Evolutionary conservation across 2,888 invertebrate genomes (phyloP), one percentile per base, ranked within the genome.

Genomic region (Thereva unica): DNA sequence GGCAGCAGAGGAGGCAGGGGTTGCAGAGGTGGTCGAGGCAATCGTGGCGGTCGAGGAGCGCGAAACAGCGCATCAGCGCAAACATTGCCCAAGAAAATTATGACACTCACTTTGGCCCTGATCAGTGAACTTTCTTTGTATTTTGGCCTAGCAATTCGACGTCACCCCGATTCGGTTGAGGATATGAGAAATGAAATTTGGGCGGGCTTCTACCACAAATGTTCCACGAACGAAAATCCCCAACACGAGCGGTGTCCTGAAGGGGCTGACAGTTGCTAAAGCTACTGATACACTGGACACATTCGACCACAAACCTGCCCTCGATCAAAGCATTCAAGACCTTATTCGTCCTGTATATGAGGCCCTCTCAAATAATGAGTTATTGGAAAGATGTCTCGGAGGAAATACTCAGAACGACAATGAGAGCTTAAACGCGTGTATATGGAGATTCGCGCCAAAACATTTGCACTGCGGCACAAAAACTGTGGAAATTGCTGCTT

Each of bases 121-220:
- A 75, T 75, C 3, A 71, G 72, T 47, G 70, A 76, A 61, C 64
- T 77, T 41, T 72, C 72, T 5, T 63, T 71, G n/a, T n/a, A n/a
- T n/a, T n/a, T n/a, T n/a, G n/a, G n/a, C 40, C 66, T 75, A 49
- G 74, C 75, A 23, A 76, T 76, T 55, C 35, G 73, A 10, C 35
- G 72, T 34, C 52, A 76, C 65, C 66, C 54, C 40, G 72, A 76
- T 72, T 73, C 73, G 9, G 66, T 74, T 47, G 66, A 73, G 47
- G 68, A 74, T 8, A 75, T 75, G 73, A 70, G 71, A 64, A 71
- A 73, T 53, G 74, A 71, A 5, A 72, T 75, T 23, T 74, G 73
- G 75, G 74, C 73, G 7, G 74, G 75, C 44, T 75, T 66, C 53
- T 73, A 71, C 68, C 76, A 75, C 64, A 70, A 75, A 41, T n/a